These are phyloP conservation scores for Callitettix versicolor DNA, from an alignment of 1,140 invertebrate genomes.

Conservation along the genomic window DNA sequence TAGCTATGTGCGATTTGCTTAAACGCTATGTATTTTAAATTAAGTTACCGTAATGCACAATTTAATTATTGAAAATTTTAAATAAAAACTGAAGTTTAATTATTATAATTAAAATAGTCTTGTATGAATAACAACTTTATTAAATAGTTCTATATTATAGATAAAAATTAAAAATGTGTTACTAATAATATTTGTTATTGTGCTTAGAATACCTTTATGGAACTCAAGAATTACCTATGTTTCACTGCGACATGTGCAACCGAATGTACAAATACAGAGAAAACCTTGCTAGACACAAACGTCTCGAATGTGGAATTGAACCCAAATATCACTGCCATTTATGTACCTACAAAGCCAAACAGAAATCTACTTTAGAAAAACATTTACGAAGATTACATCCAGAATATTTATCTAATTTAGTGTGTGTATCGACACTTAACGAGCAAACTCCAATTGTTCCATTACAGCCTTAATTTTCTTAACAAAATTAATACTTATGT, in stretches of 20 bases:
- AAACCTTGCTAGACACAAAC: conserved; percentile 26
- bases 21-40: too few species aligned
- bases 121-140: too few species aligned
- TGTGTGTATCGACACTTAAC: too few species aligned
- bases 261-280: conserved; percentile 28
- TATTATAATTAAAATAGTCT: too few species aligned
- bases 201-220: not conserved
- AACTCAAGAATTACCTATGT: not conserved
- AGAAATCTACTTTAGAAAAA: conserved; percentile 17
- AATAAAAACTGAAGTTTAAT: too few species aligned
- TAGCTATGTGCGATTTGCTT: too few species aligned
- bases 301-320: conserved; percentile 30
- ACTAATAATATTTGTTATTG: not conserved
- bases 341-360: conserved; percentile 35
- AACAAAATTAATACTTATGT: too few species aligned
- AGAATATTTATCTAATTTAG: not conserved
- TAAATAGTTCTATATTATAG: too few species aligned
- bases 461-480: too few species aligned
- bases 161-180: not conserved
- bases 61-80: too few species aligned
- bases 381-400: not conserved
- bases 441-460: too few species aligned
- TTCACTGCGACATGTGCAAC: conserved; percentile 10
- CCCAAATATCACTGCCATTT: conserved; percentile 31
- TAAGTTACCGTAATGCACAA: too few species aligned